Evolutionary conservation across 2,797 vertebrate genomes (phyloP), one percentile per base, ranked within the genome.

Genomic region (Hyperoplus lanceolatus): DNA sequence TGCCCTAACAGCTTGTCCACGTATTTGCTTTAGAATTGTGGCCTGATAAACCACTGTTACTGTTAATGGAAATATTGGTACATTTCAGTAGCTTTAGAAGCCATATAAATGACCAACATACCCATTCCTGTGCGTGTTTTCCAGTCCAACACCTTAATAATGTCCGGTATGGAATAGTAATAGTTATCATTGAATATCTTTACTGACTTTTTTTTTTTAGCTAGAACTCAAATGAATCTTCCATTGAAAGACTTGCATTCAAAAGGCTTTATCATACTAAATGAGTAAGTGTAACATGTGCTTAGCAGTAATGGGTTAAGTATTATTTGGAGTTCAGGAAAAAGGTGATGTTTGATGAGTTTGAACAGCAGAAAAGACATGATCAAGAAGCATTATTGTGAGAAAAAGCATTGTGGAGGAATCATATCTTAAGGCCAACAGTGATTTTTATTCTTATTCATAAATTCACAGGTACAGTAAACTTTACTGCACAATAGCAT

Each of bases 381-480:
- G 29, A 48, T 38, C 46, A 43, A 8, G 6, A 7, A 39, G 73
- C 50, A 13, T 39, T 36, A 4, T 21, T n/a, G 6, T 29, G 53
- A 72, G 38, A 10, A 45, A 43, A 51, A 65, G 18, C 68, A 72
- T 61, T 4, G 11, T 41, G 48, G 51, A 70, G 59, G 39, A 53
- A 54, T 56, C 55, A 50, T 43, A 63, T 50, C 46, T 63, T 39
- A 29, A 42, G 9, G 45, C 46, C 15, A 51, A 21, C 53, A 46
- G 46, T 5, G 16, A 67, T 36, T 43, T 51, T 5, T n/a, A n/a
- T 38, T 8, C 42, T 48, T 12, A 29, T 60, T 54, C 16, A 53
- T 4, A 16, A 60, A 49, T 15, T 54, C 6, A 57, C 9, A 79
- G 43, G 10, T n/a, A 54, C 43, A 36, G 39, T 49, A 29, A 29